These are phyloP conservation scores for Falco biarmicus DNA, from an alignment of 2,797 vertebrate species.

Conservation along the genomic window DNA sequence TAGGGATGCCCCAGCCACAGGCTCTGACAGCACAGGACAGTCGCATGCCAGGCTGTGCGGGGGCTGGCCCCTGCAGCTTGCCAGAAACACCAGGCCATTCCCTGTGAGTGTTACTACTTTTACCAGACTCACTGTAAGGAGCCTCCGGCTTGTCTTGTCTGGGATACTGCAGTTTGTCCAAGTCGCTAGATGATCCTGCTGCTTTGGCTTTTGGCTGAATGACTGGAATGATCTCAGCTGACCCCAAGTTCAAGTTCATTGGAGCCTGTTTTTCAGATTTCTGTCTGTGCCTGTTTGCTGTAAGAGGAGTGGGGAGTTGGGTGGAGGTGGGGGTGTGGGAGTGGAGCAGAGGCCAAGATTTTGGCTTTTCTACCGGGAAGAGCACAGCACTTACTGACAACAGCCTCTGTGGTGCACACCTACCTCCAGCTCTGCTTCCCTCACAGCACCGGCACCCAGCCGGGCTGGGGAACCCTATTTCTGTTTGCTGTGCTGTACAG, in stretches of 20 bases:
- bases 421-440: not conserved
- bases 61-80: not conserved
- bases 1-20: not conserved
- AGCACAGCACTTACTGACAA: not conserved
- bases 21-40: not conserved
- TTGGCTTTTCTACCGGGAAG: rapidly evolving
- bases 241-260: not conserved
- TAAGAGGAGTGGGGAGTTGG: not conserved
- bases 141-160: not conserved
- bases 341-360: too few relatives aligned
- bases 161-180: not conserved
- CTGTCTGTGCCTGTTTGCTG: not conserved
- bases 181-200: not conserved
- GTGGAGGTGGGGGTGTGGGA: not conserved
- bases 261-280: not conserved
- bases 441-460: not conserved
- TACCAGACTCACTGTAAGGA: not conserved
- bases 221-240: not conserved
- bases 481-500: not conserved
- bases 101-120: rapidly evolving
- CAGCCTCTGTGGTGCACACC: not conserved
- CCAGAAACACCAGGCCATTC: not conserved
- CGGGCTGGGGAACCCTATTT: not conserved
- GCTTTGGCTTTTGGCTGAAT: not conserved
- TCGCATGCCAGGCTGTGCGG: rapidly evolving